These are phyloP conservation scores for Buphagus erythrorhynchus DNA, from an alignment of 2,797 vertebrate species.

Conservation along the genomic window DNA sequence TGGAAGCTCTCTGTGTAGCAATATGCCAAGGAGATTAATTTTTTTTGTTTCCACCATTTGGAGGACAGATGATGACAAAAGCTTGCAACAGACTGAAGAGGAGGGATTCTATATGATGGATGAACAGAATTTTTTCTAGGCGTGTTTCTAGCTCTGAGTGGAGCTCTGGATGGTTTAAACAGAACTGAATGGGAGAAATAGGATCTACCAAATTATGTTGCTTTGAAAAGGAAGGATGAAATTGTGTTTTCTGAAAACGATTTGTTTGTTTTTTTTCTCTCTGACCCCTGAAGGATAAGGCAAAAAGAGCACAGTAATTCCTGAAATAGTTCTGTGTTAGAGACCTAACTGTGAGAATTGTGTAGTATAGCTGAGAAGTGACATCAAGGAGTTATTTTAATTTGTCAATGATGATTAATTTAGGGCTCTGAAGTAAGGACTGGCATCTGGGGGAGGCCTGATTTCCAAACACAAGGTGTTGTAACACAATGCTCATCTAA, in stretches of 20 bases:
- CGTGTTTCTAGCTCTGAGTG: not conserved
- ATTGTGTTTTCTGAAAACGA: not conserved
- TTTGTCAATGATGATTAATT: not conserved
- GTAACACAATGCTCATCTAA: not conserved
- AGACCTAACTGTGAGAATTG: not conserved
- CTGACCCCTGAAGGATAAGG: not conserved
- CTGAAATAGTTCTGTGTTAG: not conserved
- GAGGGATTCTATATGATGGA: not conserved
- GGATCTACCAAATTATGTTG: not conserved
- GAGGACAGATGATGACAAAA: not conserved
- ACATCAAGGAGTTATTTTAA: not conserved
- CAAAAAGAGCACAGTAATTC: not conserved
- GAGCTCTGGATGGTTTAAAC: not conserved
- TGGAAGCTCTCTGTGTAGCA: not conserved
- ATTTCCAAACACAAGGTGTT: not conserved
- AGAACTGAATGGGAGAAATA: not conserved
- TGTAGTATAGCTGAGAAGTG: not conserved
- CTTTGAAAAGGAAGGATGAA: not conserved
- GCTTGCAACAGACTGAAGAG: not conserved
- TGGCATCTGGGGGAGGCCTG: not conserved
- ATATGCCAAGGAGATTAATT: accelerated
- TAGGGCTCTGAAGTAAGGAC: not conserved
- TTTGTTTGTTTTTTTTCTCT: not conserved
- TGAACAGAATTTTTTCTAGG: not conserved
- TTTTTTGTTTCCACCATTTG: not conserved